Evolutionary conservation across 2,113 vertebrate genomes (phyloP), one percentile per base, ranked within the genome.

Genomic region (Glaucidium brasilianum): DNA sequence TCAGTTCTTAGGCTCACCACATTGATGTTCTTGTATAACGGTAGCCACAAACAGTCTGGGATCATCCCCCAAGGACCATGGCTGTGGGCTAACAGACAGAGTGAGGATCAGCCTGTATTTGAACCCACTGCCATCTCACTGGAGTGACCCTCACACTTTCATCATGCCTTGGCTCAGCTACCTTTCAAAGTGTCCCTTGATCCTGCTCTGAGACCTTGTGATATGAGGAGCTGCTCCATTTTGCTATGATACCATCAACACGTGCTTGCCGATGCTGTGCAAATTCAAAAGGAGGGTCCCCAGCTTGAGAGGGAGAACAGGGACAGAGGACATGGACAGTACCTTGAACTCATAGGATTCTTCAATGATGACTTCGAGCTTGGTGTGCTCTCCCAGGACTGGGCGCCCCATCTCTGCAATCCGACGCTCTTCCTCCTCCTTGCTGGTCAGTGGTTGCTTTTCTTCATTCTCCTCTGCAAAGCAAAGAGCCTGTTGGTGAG

Each of bases 271-370:
- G 16, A 5, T 2, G 27, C 43, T 52, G 15, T 21, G 39, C 47
- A 75, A 55, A 66, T 10, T 32, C 86, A 47, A 39, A 79, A 83
- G 14, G 35, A 56, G 16, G 5, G 5, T 49, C 14, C 27, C 18
- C 17, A 56, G 53, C 32, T 27, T 18, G 55, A 13, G 34, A 4
- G 15, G 6, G 52, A 64, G 26, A 68, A 17, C 17, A 56, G 27
- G n/a, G 67, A 5, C 9, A 29, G 69, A 62, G 55, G 52, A 59
- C 3, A 6, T 1, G 3, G 67, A 15, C 27, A 52, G 55, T 96
- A 99, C 99, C 99, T 99, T 99, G 96, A 99, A 99, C 96, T 99
- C 99, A 0, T 99, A 99, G 10, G 99, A 99, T 95, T 99, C 99
- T 97, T 99, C 99, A 23, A 99, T 99, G 97, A 99, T 97, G 60